Conservation (phyloP, 2,888 invertebrate species). For the Glyphotaelius pellucidus region DNA sequence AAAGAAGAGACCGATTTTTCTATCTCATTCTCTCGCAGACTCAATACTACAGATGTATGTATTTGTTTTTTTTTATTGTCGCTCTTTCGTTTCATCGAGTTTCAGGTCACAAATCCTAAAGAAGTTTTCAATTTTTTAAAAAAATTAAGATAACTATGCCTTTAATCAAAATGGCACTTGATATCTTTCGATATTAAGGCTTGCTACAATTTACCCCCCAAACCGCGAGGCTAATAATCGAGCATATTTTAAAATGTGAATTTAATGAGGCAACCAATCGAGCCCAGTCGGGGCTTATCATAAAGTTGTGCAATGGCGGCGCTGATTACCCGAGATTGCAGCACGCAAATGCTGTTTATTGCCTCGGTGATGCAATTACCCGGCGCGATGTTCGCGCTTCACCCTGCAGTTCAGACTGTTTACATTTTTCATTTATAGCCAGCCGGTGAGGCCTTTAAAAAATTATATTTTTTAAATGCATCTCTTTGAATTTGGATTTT, state of each 20-base stretch:
- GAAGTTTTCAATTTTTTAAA: too few species aligned
- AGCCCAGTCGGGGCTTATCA: constrained; percentile 3
- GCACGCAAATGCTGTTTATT: background rate
- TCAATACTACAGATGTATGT: too few species aligned
- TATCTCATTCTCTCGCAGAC: too few species aligned
- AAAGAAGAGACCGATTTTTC: too few species aligned
- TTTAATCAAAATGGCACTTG: background rate
- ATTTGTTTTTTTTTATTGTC: too few species aligned
- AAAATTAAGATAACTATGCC: too few species aligned
- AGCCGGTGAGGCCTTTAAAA: background rate
- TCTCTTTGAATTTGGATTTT: background rate
- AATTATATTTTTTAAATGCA: background rate
- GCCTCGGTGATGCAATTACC: background rate
- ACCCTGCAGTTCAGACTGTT: background rate
- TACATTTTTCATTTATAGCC: background rate
- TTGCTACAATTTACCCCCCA: constrained; percentile 3
- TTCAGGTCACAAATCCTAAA: too few species aligned
- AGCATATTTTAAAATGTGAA: constrained; percentile 58
- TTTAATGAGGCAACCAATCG: constrained; percentile 52
- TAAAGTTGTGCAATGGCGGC: constrained; percentile 11
- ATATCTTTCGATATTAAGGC: background rate
- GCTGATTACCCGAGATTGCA: constrained; percentile 17
- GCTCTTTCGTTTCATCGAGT: too few species aligned
- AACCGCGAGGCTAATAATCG: constrained; percentile 50
- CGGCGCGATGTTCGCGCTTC: background rate